Conservation (phyloP, 2,797 vertebrate genomes). For the Microchirus variegatus region DNA sequence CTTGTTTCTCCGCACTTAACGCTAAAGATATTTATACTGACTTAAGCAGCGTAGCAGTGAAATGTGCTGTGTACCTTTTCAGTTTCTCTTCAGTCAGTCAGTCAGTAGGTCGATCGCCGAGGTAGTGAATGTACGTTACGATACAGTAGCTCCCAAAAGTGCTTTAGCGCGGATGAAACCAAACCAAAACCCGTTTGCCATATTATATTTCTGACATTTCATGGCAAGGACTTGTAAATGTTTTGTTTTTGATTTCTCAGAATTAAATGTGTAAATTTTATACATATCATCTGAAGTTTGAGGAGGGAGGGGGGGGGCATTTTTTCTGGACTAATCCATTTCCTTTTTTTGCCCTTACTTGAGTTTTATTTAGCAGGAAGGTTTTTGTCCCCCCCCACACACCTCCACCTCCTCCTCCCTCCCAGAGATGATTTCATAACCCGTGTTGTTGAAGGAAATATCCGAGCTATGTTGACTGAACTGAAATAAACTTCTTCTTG, state of each 20-base stretch:
- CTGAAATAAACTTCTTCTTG: conserved; percentile 77
- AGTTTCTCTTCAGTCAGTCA: conserved; percentile 20
- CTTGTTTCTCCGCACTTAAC: too few species aligned
- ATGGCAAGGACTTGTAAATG: conserved; percentile 76
- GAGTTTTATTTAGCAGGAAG: conserved; percentile 58
- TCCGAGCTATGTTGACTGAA: conserved; percentile 61
- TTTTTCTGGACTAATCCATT: conserved; percentile 40
- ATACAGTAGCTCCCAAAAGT: conserved; percentile 66
- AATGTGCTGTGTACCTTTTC: conserved; percentile 15
- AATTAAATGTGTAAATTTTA: conserved; percentile 71
- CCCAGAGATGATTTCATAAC: conserved; percentile 53
- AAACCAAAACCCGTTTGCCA: conserved; percentile 33
- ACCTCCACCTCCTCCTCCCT: too few species aligned
- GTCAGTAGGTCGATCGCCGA: conserved; percentile 36
- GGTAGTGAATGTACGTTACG: conserved; percentile 60
- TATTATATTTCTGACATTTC: conserved; percentile 52
- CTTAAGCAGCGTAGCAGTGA: conserved; percentile 31
- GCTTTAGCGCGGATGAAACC: conserved; percentile 61
- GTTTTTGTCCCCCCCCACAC: too few species aligned
- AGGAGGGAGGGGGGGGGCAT: conserved; percentile 30
- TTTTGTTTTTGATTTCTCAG: conserved; percentile 66
- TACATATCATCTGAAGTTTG: conserved; percentile 68
- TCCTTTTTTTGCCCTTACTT: conserved; percentile 73
- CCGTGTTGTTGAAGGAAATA: conserved; percentile 54
- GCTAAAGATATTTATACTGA: conserved; percentile 73